Base-by-base conservation (phyloP, 2,113 vertebrate species). In the Prolemur simus region DNA sequence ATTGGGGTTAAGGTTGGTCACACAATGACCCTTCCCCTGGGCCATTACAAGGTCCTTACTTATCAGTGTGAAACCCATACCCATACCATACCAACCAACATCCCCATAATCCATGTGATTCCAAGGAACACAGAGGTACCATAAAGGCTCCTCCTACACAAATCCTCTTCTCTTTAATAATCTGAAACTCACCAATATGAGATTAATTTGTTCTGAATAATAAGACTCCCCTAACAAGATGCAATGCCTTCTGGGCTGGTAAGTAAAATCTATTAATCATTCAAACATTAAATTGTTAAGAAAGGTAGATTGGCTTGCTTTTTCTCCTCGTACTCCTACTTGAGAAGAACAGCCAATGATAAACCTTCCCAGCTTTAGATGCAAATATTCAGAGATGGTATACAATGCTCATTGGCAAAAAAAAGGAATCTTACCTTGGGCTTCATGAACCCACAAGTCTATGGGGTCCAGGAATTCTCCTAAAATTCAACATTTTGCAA, bases 401-500 rank as follows among this genome's bases (percentile, higher is more conserved):
- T 39, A 49, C 4, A 71, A 69, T 34, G 14, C 8, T 49, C 90
- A 17, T 9, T 64, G 49, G 32, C n/a, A 68, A 14, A 47, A 14
- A 47, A 18, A 52, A 39, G 10, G 20, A 21, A 6, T 74, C 77
- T 96, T 58, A 76, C 17, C 37, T 73, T 54, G 8, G 47, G 66
- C 49, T 13, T 66, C 15, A 91, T 54, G 29, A 78, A 37, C 13
- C 25, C 6, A 7, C 13, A 42, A 87, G 32, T 54, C 15, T 42
- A 37, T 1, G 14, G 2, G 8, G 34, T 54, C 37, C 34, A 69
- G 17, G 45, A 56, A 60, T 54, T 18, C 14, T 64, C 66, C 29
- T 82, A 78, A 89, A 87, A 92, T 21, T 64, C n/a, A 88, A 92
- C 64, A 85, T 12, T 84, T 83, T 77, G 25, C 63, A 87, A 71